Evolutionary conservation across 2,113 vertebrate species (phyloP).

Genomic region (Aegotheles bennettii): DNA sequence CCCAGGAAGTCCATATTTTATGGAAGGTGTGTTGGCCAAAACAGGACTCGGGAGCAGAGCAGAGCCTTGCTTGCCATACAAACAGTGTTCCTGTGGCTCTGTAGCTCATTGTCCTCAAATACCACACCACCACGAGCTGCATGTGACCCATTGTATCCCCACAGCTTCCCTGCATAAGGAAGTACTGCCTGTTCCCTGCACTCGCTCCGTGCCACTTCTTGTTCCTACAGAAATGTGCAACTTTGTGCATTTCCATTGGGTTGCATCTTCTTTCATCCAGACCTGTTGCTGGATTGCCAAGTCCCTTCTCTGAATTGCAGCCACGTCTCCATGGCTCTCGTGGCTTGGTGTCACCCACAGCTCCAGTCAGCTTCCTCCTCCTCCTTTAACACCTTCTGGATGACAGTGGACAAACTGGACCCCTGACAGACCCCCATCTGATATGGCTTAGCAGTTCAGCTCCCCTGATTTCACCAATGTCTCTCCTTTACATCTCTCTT

Average conservation of each 20-base stretch:
- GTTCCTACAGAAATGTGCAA: background rate
- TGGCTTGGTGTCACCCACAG: background rate
- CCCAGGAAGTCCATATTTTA: background rate
- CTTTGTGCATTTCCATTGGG: constrained; percentile 3
- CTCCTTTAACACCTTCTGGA: background rate
- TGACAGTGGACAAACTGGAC: background rate
- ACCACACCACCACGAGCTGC: background rate
- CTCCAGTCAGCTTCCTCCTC: background rate
- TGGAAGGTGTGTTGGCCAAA: background rate
- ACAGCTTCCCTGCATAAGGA: background rate
- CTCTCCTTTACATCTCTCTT: background rate
- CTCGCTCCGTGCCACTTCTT: background rate
- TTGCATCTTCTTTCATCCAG: background rate
- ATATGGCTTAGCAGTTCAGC: background rate
- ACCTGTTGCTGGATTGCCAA: background rate
- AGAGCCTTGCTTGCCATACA: background rate
- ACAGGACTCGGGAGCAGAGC: background rate
- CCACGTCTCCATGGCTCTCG: background rate
- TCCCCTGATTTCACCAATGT: background rate
- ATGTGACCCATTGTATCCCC: background rate
- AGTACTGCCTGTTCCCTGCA: constrained; percentile 33
- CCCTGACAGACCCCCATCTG: accelerated
- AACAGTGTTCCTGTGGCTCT: background rate
- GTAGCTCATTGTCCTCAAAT: background rate
- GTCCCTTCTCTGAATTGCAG: constrained; percentile 11